phyloP scores from a whole-genome alignment of 2,888 invertebrate genomes.

The Euclidia mi region DNA sequence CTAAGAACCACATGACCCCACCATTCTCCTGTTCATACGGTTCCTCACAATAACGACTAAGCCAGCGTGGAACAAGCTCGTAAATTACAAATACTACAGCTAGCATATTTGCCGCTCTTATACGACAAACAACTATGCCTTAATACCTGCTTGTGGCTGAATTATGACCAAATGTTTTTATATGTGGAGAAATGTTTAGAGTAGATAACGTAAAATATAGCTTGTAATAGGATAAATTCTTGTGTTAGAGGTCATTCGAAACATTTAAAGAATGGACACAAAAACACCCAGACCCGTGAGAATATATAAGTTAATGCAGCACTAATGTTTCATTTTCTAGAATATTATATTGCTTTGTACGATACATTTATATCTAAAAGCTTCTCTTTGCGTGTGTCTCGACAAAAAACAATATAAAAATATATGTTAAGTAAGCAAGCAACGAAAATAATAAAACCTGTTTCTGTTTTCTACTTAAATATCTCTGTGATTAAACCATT shows the following conservation, averaged over 20 bases:
- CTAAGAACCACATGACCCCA: too few relatives aligned
- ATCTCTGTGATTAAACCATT: conserved; percentile 33
- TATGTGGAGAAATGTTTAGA: background rate
- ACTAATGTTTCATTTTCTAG: too few relatives aligned
- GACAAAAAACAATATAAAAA: background rate
- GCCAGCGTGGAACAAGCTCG: conserved; percentile 1
- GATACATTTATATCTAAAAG: conserved; percentile 5
- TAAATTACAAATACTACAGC: conserved; percentile 10
- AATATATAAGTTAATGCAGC: too few relatives aligned
- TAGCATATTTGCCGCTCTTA: conserved; percentile 8
- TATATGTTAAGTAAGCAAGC: conserved; percentile 5
- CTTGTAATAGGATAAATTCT: too few relatives aligned
- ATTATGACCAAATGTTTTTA: background rate
- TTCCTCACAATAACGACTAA: background rate
- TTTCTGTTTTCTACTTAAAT: conserved; percentile 33
- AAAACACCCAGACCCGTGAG: too few relatives aligned
- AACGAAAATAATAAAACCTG: conserved; percentile 31
- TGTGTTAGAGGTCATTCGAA: too few relatives aligned
- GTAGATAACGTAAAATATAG: too few relatives aligned
- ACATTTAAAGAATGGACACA: too few relatives aligned
- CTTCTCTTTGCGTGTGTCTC: background rate
- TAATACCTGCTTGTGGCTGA: conserved; percentile 1
- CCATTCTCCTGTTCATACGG: too few relatives aligned
- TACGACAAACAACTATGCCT: background rate
- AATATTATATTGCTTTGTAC: too few relatives aligned